Evolutionary conservation across 1,140 invertebrate species (phyloP), one percentile per base, ranked within the genome.

Genomic region (Cheumatopsyche charites): DNA sequence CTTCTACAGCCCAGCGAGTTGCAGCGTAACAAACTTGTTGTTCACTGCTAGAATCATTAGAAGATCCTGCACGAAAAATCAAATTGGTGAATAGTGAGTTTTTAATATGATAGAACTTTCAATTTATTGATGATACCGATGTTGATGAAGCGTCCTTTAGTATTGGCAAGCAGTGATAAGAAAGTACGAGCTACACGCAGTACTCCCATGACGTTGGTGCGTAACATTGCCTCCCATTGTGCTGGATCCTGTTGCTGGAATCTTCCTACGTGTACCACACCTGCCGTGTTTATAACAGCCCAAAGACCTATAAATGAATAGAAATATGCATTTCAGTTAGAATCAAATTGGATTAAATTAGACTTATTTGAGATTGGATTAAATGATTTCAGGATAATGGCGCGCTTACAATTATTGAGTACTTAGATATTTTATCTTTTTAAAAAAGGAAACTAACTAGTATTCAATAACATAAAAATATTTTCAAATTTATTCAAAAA

Each of bases 251-350:
- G 92, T 65, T 85, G 86, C 67, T 91, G 90, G 29, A 91, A 85
- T 23, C 87, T 82, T n/a, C 90, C 87, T 68, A 89, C 83, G 79
- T 90, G 85, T 62, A 89, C 87, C 72, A 89, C 86, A 12, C 92
- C 92, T 11, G 90, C 91, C 0, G 92, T 93, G 79, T 93, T 92
- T 49, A 94, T 88, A 2, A 94, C 90, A 36, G 91, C 91, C 88
- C 91, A 92, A 65, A 94, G 86, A 74, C 92, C 92, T 92, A 58
- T 17, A 67, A 73, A 29, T 11, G 11, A 65, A 65, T 26, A 36
- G 29, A 36, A 36, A 36, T n/a, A n/a, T n/a, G n/a, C n/a, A n/a
- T n/a, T n/a, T n/a, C n/a, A n/a, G n/a, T n/a, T n/a, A n/a, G n/a
- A n/a, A n/a, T n/a, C n/a, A n/a, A n/a, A n/a, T n/a, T n/a, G n/a